Percentiles rank a stretch among this genome's conserved stretches.
Conservation (phyloP, 1,140 invertebrate species). For the Zaprionus ghesquierei region DNA sequence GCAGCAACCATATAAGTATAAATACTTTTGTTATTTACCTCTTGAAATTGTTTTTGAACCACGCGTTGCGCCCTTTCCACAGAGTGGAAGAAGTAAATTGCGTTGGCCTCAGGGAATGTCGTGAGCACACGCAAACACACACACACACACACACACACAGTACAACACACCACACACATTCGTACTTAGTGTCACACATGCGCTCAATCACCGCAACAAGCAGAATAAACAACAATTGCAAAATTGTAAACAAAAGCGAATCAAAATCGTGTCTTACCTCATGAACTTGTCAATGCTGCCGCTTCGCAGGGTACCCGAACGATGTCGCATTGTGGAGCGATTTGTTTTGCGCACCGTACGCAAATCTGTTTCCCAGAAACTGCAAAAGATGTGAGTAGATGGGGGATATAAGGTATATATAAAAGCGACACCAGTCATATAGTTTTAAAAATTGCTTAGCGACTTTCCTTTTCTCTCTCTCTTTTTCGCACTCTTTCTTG, state of each 20-base stretch:
- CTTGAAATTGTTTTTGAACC: conserved; percentile 55
- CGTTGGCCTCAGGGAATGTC: conserved; percentile 51
- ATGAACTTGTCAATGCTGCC: conserved; percentile 58
- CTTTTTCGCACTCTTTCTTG: no score
- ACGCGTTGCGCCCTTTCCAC: neutral
- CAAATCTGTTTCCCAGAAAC: conserved; percentile 91
- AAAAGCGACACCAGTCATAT: conserved; percentile 1
- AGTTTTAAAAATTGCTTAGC: no score
- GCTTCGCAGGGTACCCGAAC: conserved; percentile 22
- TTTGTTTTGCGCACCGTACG: conserved; percentile 87
- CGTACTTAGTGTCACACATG: conserved; percentile 22
- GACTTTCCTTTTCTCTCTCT: no score
- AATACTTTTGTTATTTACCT: conserved; percentile 75
- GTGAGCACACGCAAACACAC: conserved; percentile 8
- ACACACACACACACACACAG: conserved; percentile 9
- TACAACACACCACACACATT: neutral
- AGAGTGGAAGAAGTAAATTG: conserved; percentile 57
- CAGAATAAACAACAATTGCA: conserved; percentile 55
- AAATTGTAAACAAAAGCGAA: conserved; percentile 65
- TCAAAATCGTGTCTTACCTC: conserved; percentile 52
- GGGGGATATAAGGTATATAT: neutral
- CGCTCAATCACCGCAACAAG: conserved; percentile 60
- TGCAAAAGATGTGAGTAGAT: conserved; percentile 20
- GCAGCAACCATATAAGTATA: conserved; percentile 36
- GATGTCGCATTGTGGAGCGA: conserved; percentile 82